phyloP scores from a whole-genome alignment of 2,113 vertebrate genomes.

The Stomatorhinus ivindoensis region DNA sequence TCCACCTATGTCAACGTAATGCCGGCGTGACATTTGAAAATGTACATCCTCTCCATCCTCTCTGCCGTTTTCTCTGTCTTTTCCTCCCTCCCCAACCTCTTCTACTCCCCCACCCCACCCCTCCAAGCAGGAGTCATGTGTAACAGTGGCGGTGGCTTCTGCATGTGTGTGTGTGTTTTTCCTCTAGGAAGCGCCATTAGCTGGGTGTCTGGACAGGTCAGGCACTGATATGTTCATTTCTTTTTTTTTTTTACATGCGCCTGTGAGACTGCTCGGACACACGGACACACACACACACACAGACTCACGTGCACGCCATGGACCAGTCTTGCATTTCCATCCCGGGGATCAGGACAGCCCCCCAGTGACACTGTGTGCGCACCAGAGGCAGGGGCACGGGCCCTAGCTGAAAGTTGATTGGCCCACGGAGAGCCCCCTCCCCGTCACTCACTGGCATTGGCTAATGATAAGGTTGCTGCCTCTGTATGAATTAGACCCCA shows the following conservation, averaged over 20 bases:
- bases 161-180: no score
- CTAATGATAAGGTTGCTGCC: background rate
- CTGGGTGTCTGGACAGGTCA: no score
- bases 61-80: background rate
- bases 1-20: background rate
- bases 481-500: background rate
- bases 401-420: background rate
- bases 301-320: background rate
- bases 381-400: background rate
- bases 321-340: background rate
- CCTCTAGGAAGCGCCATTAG: background rate
- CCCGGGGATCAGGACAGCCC: background rate
- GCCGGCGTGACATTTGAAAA: background rate
- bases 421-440: background rate
- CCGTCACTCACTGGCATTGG: background rate
- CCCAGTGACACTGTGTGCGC: background rate
- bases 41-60: background rate
- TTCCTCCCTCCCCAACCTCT: no score
- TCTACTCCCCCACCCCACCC: background rate
- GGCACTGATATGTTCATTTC: background rate
- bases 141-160: background rate
- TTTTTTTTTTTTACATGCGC: background rate
- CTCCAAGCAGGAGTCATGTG: background rate
- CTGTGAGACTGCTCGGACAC: background rate
- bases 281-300: background rate